Conservation (phyloP, 53 echinoderm and acorn worm species). For the Apostichopus leukothele region DNA sequence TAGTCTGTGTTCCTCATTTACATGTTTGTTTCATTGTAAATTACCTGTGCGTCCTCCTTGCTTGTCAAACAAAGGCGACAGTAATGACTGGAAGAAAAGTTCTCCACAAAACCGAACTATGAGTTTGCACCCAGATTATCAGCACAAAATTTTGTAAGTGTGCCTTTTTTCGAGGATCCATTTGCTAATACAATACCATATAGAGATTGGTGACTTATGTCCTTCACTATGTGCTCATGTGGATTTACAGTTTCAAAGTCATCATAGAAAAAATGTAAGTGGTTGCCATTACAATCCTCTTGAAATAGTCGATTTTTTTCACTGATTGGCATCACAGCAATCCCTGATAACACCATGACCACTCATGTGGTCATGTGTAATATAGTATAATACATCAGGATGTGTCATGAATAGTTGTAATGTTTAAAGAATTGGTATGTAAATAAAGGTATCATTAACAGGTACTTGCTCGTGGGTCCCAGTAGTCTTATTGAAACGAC, state of each 20-base stretch:
- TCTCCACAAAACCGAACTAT: constrained; percentile 52
- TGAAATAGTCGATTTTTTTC: constrained; percentile 47
- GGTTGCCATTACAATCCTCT: constrained; percentile 43
- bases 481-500: constrained; percentile 46
- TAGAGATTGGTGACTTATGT: background rate
- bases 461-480: constrained; percentile 52
- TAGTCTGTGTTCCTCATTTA: constrained; percentile 25
- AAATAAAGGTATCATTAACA: constrained; percentile 50
- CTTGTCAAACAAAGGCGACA: constrained; percentile 44
- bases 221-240: constrained; percentile 46
- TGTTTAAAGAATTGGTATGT: constrained; percentile 49
- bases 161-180: constrained; percentile 40
- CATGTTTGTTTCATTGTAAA: constrained; percentile 18
- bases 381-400: constrained; percentile 48
- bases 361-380: constrained; percentile 50
- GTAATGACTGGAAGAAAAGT: constrained; percentile 41
- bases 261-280: constrained; percentile 43
- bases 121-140: constrained; percentile 53
- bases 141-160: constrained; percentile 51
- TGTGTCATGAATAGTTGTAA: constrained; percentile 37
- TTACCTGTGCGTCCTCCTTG: constrained; percentile 27
- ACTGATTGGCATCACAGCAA: constrained; percentile 55
- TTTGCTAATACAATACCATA: constrained; percentile 29
- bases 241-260: constrained; percentile 40
- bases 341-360: constrained; percentile 48